These are phyloP conservation scores for Conomelus anceps DNA, from an alignment of 2,888 invertebrate genomes.

Conservation along the genomic window DNA sequence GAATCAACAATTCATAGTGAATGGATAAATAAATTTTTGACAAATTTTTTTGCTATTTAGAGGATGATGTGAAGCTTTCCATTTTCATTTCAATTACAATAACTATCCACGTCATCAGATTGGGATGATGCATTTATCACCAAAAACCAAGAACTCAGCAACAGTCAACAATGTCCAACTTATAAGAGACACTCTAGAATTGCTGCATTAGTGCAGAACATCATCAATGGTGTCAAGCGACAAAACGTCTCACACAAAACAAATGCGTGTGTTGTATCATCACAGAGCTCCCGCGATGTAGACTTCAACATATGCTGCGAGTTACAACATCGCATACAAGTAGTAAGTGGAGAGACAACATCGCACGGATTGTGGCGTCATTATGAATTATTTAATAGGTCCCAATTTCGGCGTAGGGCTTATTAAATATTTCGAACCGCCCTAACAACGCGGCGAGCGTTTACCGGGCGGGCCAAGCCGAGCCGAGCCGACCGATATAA, in stretches of 20 bases:
- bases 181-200: background rate
- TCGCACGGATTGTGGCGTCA: background rate
- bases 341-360: background rate
- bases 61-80: too few relatives aligned
- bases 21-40: too few relatives aligned
- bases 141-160: background rate
- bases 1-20: too few relatives aligned
- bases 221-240: background rate
- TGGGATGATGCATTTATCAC: background rate
- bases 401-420: background rate
- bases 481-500: background rate
- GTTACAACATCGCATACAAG: background rate
- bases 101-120: background rate
- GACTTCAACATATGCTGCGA: background rate
- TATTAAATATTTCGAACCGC: background rate
- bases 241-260: too few relatives aligned
- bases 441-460: background rate
- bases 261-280: too few relatives aligned
- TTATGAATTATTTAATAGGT: background rate
- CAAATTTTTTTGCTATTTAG: too few relatives aligned
- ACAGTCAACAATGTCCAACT: too few relatives aligned
- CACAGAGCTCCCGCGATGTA: too few relatives aligned
- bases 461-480: too few relatives aligned
- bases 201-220: background rate
- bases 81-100: too few relatives aligned